Base-by-base conservation (phyloP, 1,140 invertebrate genomes). In the Drosophila erecta region DNA sequence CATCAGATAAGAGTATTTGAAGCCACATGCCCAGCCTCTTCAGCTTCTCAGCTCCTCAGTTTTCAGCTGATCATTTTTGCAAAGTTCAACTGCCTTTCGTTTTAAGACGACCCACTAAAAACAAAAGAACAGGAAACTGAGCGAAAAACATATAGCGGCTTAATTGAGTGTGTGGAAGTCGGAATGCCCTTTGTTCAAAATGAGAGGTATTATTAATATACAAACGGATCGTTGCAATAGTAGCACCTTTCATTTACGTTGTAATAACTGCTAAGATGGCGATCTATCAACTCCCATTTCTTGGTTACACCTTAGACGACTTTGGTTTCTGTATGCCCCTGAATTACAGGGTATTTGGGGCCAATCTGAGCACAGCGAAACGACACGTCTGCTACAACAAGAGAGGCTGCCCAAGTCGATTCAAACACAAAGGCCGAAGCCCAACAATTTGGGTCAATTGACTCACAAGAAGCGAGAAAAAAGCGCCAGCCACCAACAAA, bases 361-460 rank as follows among this genome's bases (percentile, higher is more conserved):
- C 67, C 67, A 56, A 70, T 47, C 46, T 56, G 72, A 40, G 46
- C 75, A 76, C 72, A 59, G 72, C 53, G 43, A 76, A 76, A 59
- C 60, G 73, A 76, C 73, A 76, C 73, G 73, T 76, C 72, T 67
- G 46, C 60, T 54, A 51, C 54, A 55, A 49, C 38, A 60, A 72
- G 40, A 64, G 70, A 74, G 70, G 58, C 69, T 53, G 49, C 69
- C 67, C 67, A 57, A 57, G 64, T 57, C 66, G 51, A 69, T 35
- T 46, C 60, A 43, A 47, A 55, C 73, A 76, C 72, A 76, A 76
- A 76, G 74, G 73, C 73, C 73, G 43, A 35, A 58, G 71, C 53
- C 53, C 27, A 72, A 55, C 69, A 59, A 76, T 76, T 76, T 76
- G 73, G 73, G 73, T 76, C 73, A 76, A 76, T 76, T 76, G 73